A percentile compares a stretch with the other conserved stretches of the same genome.
These are phyloP conservation scores for Armadillidium nasatum DNA, from an alignment of 1,140 invertebrate genomes.

Conservation along the genomic window DNA sequence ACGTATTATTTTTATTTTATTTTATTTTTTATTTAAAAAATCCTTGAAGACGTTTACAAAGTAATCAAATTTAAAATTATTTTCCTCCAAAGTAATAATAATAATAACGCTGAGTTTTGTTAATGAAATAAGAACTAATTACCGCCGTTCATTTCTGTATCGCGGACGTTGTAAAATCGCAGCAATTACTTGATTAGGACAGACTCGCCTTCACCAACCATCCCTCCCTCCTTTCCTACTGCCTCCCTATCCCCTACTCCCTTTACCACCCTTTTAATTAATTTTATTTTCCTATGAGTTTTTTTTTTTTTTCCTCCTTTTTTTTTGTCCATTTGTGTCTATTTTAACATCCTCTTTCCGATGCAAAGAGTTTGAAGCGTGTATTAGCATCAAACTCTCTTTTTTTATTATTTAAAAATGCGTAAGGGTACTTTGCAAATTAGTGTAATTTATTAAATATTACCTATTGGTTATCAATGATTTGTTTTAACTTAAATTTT, in stretches of 20 bases:
- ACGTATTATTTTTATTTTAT: too few species aligned
- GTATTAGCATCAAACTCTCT: too few species aligned
- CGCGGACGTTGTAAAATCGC: constrained; percentile 33
- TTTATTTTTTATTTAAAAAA: too few species aligned
- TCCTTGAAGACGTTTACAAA: not conserved
- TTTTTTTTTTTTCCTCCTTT: not conserved
- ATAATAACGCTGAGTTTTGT: constrained; percentile 23
- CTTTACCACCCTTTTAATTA: not conserved
- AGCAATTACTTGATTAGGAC: constrained; percentile 41
- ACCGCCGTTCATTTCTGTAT: constrained; percentile 39
- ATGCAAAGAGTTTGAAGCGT: too few species aligned
- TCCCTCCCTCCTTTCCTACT: constrained; percentile 18
- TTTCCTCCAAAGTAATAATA: constrained; percentile 14
- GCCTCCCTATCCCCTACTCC: constrained; percentile 14
- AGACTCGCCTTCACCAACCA: constrained; percentile 32
- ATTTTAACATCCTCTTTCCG: too few species aligned
- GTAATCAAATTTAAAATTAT: constrained; percentile 10
- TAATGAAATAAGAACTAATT: constrained; percentile 38
- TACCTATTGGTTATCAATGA: not conserved
- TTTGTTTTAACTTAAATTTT: constrained; percentile 5
- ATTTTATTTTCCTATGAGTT: not conserved
- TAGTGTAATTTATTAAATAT: not conserved
- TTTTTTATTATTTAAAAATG: too few species aligned
- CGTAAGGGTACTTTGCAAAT: too few species aligned
- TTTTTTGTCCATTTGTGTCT: too few species aligned